phyloP scores from a whole-genome alignment of 1,140 invertebrate genomes.

The Heterodera carotae region DNA sequence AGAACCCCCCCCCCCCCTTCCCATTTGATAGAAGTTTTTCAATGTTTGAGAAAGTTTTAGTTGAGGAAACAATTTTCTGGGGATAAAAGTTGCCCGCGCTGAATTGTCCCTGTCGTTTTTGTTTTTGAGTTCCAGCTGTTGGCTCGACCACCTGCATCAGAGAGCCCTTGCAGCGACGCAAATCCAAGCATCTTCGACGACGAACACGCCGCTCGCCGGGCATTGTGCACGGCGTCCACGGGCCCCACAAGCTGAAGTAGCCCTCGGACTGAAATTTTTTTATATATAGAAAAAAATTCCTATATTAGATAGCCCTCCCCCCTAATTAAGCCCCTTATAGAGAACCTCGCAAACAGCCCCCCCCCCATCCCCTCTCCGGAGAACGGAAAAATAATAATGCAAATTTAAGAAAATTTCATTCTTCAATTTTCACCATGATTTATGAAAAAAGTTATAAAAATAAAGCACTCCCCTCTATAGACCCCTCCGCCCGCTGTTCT shows the following conservation, averaged over 20 bases:
- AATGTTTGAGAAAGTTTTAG: too few species aligned
- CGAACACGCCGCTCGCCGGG: slow-evolving; percentile 60
- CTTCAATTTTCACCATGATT: too few species aligned
- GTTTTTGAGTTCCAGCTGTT: background rate
- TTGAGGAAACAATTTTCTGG: too few species aligned
- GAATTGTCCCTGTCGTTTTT: too few species aligned
- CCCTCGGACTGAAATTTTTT: slow-evolving; percentile 39
- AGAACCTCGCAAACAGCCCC: background rate
- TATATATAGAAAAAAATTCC: background rate
- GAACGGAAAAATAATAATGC: too few species aligned
- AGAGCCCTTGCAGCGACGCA: slow-evolving; percentile 54
- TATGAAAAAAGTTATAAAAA: too few species aligned
- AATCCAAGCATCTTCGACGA: slow-evolving; percentile 60
- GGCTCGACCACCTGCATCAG: slow-evolving; percentile 55
- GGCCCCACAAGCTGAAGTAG: slow-evolving; percentile 61
- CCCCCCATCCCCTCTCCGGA: slow-evolving; percentile 13
- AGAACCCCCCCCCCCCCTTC: too few species aligned
- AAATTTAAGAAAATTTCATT: too few species aligned
- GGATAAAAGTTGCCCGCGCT: too few species aligned
- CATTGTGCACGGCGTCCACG: slow-evolving; percentile 59
- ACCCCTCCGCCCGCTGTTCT: too few species aligned
- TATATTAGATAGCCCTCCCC: background rate
- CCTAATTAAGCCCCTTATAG: background rate
- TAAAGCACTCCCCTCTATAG: too few species aligned
- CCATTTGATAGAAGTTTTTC: too few species aligned